Evolutionary conservation across 2,113 vertebrate species (phyloP), one percentile per base, ranked within the genome.

Genomic region (Actenoides hombroni): DNA sequence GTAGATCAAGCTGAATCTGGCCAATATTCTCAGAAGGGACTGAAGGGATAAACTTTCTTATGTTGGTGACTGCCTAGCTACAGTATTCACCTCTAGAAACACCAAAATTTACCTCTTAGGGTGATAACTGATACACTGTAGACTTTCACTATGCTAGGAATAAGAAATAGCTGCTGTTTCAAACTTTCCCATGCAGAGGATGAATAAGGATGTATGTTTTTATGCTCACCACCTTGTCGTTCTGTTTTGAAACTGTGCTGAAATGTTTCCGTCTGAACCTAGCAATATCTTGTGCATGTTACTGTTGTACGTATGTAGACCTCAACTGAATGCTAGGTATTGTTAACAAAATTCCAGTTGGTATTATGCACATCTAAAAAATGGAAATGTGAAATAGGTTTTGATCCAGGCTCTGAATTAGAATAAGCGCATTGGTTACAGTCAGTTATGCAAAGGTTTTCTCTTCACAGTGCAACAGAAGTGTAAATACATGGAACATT

Each of bases 361-460:
- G 26, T 23, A 19, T 65, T 67, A 46, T 21, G 29, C 4, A 23
- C 9, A 13, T 53, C 60, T 90, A 69, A 20, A 79, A 90, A 71
- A 39, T 61, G 24, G 63, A 57, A 93, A 86, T 2, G 3, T 35
- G 23, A 84, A 75, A 75, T 23, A 49, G 44, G 17, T 79, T 95
- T 84, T 51, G 28, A 49, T 35, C 11, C 15, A 42, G 57, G n/a
- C 31, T 64, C 24, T 76, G 29, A 61, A 37, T 86, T 67, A 56
- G 18, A 63, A 8, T 51, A 78, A 90, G 9, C 9, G 18, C n/a
- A 51, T 9, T 44, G 49, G 29, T 63, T 74, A 42, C 29, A 54
- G 54, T 75, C 51, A 54, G 18, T 46, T 78, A 24, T 80, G 39
- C 56, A 75, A 86, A 93, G 37, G 75, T 94, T 94, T 86, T 51